phyloP scores from a whole-genome alignment of 92 coral and sea anemone species.

The Phenganax subtilis region DNA sequence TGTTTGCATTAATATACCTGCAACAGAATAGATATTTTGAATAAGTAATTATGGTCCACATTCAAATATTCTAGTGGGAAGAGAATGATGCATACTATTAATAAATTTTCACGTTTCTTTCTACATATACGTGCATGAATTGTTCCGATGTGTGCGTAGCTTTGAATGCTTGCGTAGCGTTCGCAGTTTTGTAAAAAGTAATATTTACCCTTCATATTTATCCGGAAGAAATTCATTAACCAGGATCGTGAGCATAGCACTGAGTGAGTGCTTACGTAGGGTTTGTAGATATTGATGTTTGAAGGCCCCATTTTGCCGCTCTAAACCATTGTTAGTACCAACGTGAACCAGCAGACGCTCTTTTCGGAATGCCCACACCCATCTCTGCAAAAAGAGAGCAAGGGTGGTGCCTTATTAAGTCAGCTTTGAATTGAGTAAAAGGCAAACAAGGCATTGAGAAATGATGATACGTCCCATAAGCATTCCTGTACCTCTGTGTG shows the following conservation, averaged over 20 bases:
- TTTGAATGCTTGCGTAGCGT: not conserved
- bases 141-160: not conserved
- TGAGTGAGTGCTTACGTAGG: conserved; percentile 13
- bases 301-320: conserved; percentile 27
- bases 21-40: not conserved
- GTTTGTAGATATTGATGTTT: conserved; percentile 22
- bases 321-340: conserved; percentile 30
- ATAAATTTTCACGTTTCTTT: no score
- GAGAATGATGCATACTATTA: not conserved
- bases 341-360: conserved; percentile 3
- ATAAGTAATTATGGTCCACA: not conserved
- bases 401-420: no score
- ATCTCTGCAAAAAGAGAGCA: conserved; percentile 14
- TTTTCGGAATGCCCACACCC: conserved; percentile 39
- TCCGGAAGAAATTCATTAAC: conserved; percentile 21
- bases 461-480: no score
- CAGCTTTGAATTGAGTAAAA: no score
- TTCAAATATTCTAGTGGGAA: not conserved
- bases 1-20: no score
- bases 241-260: conserved; percentile 16
- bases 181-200: no score
- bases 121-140: not conserved
- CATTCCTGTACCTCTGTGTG: no score
- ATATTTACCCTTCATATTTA: conserved; percentile 23
- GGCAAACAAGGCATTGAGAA: no score